Conservation (phyloP, 2,888 invertebrate genomes). For the Beris chalybata region DNA sequence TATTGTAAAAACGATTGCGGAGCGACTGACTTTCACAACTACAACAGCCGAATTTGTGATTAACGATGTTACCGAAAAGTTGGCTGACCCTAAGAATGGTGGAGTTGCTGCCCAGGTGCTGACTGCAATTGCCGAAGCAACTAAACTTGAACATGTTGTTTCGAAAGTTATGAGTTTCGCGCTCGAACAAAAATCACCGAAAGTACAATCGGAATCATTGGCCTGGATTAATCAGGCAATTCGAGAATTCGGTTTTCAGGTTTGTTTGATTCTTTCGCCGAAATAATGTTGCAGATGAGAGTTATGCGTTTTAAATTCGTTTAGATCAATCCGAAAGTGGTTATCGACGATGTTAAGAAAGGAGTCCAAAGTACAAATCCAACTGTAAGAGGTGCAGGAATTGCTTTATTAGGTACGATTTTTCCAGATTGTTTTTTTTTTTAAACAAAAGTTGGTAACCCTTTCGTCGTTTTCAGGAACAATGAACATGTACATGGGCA, state of each 20-base stretch:
- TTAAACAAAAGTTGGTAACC: background rate
- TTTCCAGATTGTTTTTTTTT: slow-evolving; percentile 7
- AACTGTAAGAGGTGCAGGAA: slow-evolving; percentile 75
- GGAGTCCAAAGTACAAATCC: slow-evolving; percentile 84
- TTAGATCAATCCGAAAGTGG: slow-evolving; percentile 69
- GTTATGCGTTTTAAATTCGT: background rate
- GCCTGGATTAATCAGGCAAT: slow-evolving; percentile 78
- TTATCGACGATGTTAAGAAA: slow-evolving; percentile 79
- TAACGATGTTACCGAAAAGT: slow-evolving; percentile 79
- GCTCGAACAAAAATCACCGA: slow-evolving; percentile 87
- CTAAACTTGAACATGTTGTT: slow-evolving; percentile 73
- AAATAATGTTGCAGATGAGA: background rate
- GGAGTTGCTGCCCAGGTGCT: slow-evolving; percentile 65
- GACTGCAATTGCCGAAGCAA: slow-evolving; percentile 75
- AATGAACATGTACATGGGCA: slow-evolving; percentile 81
- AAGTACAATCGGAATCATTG: slow-evolving; percentile 84
- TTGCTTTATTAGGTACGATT: slow-evolving; percentile 53
- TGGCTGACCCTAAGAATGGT: slow-evolving; percentile 82
- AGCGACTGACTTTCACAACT: slow-evolving; percentile 72
- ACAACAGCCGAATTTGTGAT: slow-evolving; percentile 75
- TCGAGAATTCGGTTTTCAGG: slow-evolving; percentile 78
- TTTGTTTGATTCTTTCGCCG: slow-evolving; percentile 6
- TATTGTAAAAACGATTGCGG: slow-evolving; percentile 74
- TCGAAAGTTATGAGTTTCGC: slow-evolving; percentile 73
- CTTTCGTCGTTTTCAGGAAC: slow-evolving; percentile 59